Evolutionary conservation across 2,797 vertebrate species (phyloP), one percentile per base, ranked within the genome.

Genomic region (Odontamblyopus lacepedii): DNA sequence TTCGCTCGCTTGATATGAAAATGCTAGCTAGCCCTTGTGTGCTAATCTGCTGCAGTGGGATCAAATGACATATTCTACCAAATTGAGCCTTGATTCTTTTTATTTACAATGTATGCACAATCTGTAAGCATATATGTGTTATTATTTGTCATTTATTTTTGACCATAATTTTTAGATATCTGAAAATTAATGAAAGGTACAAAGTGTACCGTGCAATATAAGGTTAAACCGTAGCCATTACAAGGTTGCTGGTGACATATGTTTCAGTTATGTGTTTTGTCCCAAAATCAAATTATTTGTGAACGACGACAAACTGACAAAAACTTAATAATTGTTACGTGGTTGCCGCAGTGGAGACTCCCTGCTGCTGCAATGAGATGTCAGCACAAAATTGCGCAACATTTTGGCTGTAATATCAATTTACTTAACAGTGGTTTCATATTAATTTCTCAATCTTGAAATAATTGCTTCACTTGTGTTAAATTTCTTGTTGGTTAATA

Each of bases 11-110:
- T 5, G 4, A 38, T 18, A 3, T 35, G 6, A 16, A 12, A 1
- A 23, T 30, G 76, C 71, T 79, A 75, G 23, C 32, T 77, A 74
- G 72, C 82, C 62, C 9, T 3, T 8, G 2, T n/a, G 71, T 70
- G 12, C 29, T 75, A 75, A 41, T 57, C 30, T 41, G 53, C 67
- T 38, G 53, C 67, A 57, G 30, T 38, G 27, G 3, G 32, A 35
- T 26, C 26, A 50, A 15, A 35, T 41, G 30, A 13, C n/a, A 4
- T 35, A 56, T 67, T 65, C 6, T 6, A 15, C 0, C 4, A 11
- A 35, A 32, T 32, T 35, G 13, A 56, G 11, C 5, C 5, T 38
- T 3, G 2, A 6, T 55, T 23, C 1, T 7, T 3, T 32, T 6
- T 2, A 13, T 23, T 68, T 56, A 15, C 19, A 30, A 2, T 38